Evolutionary conservation across 2,797 vertebrate species (phyloP), one percentile per base, ranked within the genome.

Genomic region (Emys orbicularis): DNA sequence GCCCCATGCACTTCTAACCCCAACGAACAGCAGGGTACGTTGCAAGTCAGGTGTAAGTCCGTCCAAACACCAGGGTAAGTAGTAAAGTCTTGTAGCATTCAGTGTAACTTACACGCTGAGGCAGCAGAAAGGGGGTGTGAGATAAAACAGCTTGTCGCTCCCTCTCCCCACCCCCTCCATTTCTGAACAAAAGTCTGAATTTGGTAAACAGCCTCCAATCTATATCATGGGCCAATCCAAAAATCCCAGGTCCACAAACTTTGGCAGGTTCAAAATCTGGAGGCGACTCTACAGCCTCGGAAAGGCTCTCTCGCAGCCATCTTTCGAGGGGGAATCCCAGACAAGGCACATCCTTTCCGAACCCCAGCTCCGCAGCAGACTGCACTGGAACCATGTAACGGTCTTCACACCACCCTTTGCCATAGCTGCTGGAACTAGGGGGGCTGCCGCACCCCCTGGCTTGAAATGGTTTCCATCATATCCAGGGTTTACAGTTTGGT

Each of bases 281-380:
- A 31, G 49, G 5, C 6, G 9, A 54, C 54, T 54, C 54, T 54
- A 18, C 8, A 2, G 50, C 12, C 11, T 11, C 0, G 0, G 2
- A 23, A 81, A 1, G 0, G 54, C 72, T 61, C 90, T 41, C 21
- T 25, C 31, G 11, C 31, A 37, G 41, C 65, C 44, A 0, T 6
- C 23, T 72, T 13, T 76, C 15, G 16, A 37, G 50, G 53, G n/a
- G 23, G 59, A 54, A 79, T 37, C 27, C 61, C 57, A 88, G n/a
- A 44, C 31, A 37, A 2, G 10, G 1, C 18, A 54, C 44, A 47
- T 84, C 41, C 61, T 44, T 84, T 57, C 50, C 3, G 34, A 79
- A 18, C 23, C 86, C 47, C 61, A 88, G 81, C 37, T 86, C n/a
- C 31, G 16, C 31, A 81, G 1, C 1, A 74, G 1, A 0, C 76